Evolutionary conservation across 2,113 vertebrate species (phyloP).

Genomic region (Tichodroma muraria): DNA sequence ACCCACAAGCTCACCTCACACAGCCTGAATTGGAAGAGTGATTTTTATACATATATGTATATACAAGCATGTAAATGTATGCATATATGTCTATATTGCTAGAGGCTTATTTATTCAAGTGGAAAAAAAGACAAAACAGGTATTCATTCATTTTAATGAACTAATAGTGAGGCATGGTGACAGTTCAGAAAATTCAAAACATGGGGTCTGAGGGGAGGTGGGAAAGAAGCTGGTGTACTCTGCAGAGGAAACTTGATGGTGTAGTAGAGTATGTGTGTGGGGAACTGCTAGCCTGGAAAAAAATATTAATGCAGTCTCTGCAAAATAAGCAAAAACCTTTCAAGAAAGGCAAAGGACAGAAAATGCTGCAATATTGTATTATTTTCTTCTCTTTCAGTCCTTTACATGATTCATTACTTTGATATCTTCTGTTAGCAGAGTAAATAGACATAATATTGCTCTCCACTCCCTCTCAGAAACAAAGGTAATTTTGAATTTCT

Average conservation of each 20-base stretch:
- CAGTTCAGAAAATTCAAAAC: neutral
- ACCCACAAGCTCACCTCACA: neutral
- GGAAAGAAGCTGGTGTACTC: neutral
- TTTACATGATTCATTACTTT: neutral
- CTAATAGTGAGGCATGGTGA: neutral
- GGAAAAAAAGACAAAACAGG: neutral
- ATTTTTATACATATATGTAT: neutral
- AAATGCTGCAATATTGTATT: neutral
- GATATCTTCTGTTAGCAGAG: neutral
- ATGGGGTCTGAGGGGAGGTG: neutral
- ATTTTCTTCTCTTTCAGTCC: neutral
- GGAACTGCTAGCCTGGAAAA: conserved; percentile 29
- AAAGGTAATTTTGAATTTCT: neutral
- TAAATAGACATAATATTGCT: neutral
- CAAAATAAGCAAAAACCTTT: conserved; percentile 43
- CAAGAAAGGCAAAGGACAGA: neutral
- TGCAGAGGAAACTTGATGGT: neutral
- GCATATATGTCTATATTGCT: neutral
- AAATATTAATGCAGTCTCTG: conserved; percentile 9
- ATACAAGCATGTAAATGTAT: neutral
- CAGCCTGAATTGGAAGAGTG: neutral
- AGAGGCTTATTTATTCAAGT: neutral
- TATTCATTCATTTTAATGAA: neutral
- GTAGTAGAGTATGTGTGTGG: neutral
- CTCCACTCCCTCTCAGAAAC: neutral